These are phyloP conservation scores for Pteromalus puparum DNA, from an alignment of 1,140 invertebrate genomes.

Conservation along the genomic window DNA sequence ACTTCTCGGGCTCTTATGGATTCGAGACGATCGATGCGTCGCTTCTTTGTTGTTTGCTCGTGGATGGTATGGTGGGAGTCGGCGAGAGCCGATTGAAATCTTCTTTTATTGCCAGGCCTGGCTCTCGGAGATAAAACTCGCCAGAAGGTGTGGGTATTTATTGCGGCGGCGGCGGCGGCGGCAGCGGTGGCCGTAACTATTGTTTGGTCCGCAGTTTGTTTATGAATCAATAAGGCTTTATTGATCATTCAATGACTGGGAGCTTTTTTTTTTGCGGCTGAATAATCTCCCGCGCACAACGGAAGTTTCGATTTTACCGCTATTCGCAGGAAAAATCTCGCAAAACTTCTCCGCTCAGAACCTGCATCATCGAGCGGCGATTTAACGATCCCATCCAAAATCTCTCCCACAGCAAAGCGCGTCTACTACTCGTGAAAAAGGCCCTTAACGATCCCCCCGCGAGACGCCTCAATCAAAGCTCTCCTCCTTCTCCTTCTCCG, in stretches of 20 bases:
- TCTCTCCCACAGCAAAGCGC: too few species aligned
- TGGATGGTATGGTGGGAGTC: not conserved
- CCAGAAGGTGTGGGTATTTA: not conserved
- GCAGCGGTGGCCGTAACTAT: not conserved
- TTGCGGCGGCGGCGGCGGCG: too few species aligned
- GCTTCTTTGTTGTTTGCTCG: not conserved
- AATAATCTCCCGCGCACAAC: too few species aligned
- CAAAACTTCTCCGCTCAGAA: too few species aligned
- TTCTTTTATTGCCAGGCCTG: not conserved
- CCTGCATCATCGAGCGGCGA: too few species aligned
- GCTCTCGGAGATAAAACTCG: not conserved
- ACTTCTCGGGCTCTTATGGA: not conserved
- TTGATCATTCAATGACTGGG: too few species aligned
- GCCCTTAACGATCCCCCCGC: too few species aligned
- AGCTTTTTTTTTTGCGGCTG: too few species aligned
- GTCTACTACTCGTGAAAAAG: not conserved
- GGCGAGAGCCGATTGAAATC: not conserved
- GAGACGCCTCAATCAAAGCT: not conserved
- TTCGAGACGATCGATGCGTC: not conserved
- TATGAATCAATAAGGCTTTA: too few species aligned
- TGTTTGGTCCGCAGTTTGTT: not conserved
- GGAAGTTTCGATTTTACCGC: too few species aligned
- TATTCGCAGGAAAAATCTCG: too few species aligned
- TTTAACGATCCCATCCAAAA: too few species aligned
- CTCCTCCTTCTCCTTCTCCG: not conserved